These are phyloP conservation scores for Harlomillsia oculata DNA, from an alignment of 1,140 invertebrate genomes.

Conservation along the genomic window DNA sequence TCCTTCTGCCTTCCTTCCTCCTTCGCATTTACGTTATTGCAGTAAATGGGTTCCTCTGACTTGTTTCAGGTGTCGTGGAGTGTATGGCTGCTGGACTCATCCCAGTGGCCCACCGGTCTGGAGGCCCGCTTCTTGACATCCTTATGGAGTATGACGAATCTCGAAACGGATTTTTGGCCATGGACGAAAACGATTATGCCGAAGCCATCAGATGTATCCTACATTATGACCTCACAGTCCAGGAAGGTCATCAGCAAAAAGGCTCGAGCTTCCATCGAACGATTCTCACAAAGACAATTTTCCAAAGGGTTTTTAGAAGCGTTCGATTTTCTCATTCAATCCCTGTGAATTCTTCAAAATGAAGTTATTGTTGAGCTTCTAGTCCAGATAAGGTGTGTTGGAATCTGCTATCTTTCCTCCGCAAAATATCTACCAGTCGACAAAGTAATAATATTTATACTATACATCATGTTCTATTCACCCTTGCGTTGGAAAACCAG, in stretches of 20 bases:
- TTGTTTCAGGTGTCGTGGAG: slow-evolving; percentile 72
- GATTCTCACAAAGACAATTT: slow-evolving; percentile 54
- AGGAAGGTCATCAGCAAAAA: slow-evolving; percentile 56
- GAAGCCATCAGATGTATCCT: slow-evolving; percentile 63
- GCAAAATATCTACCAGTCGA: too few relatives aligned
- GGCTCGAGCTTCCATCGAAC: slow-evolving; percentile 68
- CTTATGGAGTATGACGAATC: slow-evolving; percentile 58
- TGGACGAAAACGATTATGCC: slow-evolving; percentile 70
- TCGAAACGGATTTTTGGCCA: slow-evolving; percentile 71
- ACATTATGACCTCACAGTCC: slow-evolving; percentile 50
- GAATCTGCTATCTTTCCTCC: too few relatives aligned
- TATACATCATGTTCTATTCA: too few relatives aligned
- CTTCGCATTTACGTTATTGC: too few relatives aligned
- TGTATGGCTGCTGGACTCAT: slow-evolving; percentile 95
- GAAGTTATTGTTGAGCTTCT: background rate
- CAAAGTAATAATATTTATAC: too few relatives aligned
- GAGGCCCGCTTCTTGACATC: slow-evolving; percentile 88
- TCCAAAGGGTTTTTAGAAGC: slow-evolving; percentile 26
- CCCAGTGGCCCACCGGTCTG: slow-evolving; percentile 86
- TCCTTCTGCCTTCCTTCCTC: too few relatives aligned
- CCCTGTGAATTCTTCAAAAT: background rate
- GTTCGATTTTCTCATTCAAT: slow-evolving; percentile 21
- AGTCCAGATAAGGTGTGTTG: background rate
- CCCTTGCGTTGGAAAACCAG: too few relatives aligned
- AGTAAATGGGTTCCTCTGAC: background rate